Conservation (phyloP, 2,113 vertebrate species). For the Leptobrachium ailaonicum region DNA sequence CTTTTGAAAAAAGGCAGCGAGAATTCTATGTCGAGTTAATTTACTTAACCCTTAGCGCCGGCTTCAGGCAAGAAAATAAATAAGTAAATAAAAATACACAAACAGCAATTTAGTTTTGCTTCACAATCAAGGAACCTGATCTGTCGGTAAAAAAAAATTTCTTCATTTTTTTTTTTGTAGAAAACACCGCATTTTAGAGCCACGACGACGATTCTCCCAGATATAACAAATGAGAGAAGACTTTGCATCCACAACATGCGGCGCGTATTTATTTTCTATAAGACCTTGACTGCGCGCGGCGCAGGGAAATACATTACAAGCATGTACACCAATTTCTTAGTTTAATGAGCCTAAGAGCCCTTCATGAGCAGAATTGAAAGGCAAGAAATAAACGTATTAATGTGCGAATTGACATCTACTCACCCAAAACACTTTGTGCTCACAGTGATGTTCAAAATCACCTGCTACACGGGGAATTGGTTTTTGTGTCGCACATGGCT, state of each 20-base stretch:
- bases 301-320: slow-evolving; percentile 19
- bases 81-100: neutral
- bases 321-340: slow-evolving; percentile 26
- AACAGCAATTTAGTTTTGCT: neutral
- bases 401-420: slow-evolving; percentile 39
- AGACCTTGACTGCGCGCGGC: neutral
- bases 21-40: neutral
- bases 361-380: slow-evolving; percentile 30
- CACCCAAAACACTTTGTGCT: slow-evolving; percentile 33
- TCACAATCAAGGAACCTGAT: neutral
- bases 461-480: slow-evolving; percentile 45
- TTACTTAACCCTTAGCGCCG: slow-evolving; percentile 8
- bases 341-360: slow-evolving; percentile 37
- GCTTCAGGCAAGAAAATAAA: neutral
- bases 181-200: slow-evolving; percentile 9
- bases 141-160: neutral
- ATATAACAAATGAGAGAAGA: neutral
- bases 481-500: slow-evolving; percentile 39
- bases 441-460: slow-evolving; percentile 31
- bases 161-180: neutral
- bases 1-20: slow-evolving; percentile 16
- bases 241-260: slow-evolving; percentile 7
- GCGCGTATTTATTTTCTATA: slow-evolving; percentile 26
- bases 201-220: neutral
- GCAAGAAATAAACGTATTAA: slow-evolving; percentile 39